A percentile compares a stretch with the other conserved stretches of the same genome.
Conservation (phyloP, 2,113 vertebrate genomes). For the Siphamia tubifer region DNA sequence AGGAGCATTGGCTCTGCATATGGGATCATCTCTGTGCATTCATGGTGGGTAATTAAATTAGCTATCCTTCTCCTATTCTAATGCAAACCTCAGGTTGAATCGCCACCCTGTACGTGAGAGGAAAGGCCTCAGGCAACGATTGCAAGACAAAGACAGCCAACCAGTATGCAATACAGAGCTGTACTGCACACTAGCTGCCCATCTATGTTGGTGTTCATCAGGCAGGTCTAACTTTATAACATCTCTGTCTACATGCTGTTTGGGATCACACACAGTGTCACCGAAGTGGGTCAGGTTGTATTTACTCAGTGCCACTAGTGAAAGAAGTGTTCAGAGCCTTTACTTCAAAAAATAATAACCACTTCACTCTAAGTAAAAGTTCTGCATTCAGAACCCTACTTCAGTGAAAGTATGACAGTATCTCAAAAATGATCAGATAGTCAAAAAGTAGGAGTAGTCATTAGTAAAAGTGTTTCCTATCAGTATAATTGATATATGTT, state of each 20-base stretch:
- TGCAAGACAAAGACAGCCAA: constrained; percentile 51
- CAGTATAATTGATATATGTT: too few relatives aligned
- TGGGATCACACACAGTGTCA: constrained; percentile 8
- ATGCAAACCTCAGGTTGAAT: constrained; percentile 83
- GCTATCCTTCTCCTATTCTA: constrained; percentile 79
- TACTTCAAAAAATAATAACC: too few relatives aligned
- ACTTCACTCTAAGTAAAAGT: too few relatives aligned
- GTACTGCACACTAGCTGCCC: constrained; percentile 32
- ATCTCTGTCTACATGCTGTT: constrained; percentile 27
- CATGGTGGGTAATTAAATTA: constrained; percentile 84
- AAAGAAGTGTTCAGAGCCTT: too few relatives aligned
- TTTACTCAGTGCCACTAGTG: too few relatives aligned
- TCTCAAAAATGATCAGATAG: too few relatives aligned
- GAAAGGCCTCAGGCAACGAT: constrained; percentile 69
- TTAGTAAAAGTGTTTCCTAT: too few relatives aligned
- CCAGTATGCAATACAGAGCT: constrained; percentile 38
- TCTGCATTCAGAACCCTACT: too few relatives aligned
- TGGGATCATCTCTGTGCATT: constrained; percentile 84
- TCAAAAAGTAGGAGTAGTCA: too few relatives aligned
- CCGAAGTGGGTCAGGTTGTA: constrained; percentile 14
- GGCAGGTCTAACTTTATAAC: constrained; percentile 22
- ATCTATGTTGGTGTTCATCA: constrained; percentile 26
- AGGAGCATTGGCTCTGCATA: constrained; percentile 72
- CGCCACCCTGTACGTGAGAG: constrained; percentile 70
- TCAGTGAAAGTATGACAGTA: too few relatives aligned